Conservation (phyloP, 2,113 vertebrate genomes). For the Marmota monax region DNA sequence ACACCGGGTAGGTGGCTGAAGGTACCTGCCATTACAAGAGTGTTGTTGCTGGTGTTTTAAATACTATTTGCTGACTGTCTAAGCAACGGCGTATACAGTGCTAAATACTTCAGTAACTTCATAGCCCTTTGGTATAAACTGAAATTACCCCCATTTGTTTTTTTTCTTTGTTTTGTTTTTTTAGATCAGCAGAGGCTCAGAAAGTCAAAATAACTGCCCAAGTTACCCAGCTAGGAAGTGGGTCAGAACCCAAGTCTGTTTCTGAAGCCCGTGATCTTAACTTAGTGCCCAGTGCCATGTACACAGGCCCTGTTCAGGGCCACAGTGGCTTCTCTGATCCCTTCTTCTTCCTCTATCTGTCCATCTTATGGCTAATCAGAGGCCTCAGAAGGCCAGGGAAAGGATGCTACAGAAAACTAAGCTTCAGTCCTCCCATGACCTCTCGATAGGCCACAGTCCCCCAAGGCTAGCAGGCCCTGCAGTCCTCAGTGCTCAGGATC, state of each 20-base stretch:
- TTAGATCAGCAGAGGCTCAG: neutral
- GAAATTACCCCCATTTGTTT: neutral
- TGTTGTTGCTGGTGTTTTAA: neutral
- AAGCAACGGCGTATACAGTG: neutral
- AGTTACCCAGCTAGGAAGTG: neutral
- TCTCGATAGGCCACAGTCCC: too few relatives aligned
- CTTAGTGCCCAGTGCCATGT: accelerated
- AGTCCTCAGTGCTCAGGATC: neutral
- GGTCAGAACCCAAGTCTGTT: neutral
- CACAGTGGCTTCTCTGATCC: accelerated
- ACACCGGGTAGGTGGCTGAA: neutral
- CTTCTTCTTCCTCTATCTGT: neutral
- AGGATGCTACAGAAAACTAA: neutral
- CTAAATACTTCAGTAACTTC: neutral
- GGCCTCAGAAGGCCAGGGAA: neutral
- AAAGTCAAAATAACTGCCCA: neutral
- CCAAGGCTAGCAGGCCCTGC: accelerated
- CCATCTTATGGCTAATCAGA: neutral
- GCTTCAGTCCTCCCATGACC: neutral
- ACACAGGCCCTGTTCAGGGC: accelerated
- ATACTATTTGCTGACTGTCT: neutral
- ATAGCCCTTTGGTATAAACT: neutral
- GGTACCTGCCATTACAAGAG: neutral
- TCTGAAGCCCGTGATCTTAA: neutral
- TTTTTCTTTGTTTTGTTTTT: neutral